A percentile compares a stretch with the other conserved stretches of the same genome.
These are phyloP conservation scores for Zosterops japonicus DNA, from an alignment of 2,113 vertebrate species.

Conservation along the genomic window DNA sequence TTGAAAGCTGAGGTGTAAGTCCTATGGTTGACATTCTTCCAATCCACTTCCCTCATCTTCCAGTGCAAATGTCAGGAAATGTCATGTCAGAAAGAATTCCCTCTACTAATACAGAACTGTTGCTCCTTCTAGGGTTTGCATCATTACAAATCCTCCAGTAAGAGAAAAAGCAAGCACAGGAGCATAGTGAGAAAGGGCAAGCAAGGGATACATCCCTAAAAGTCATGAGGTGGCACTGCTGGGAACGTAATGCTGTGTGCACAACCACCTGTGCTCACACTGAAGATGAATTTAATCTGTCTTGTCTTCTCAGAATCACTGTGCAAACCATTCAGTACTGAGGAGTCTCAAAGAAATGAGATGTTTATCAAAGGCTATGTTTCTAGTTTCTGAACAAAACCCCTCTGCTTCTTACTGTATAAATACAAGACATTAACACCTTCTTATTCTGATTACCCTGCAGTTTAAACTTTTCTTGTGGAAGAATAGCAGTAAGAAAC, in stretches of 20 bases:
- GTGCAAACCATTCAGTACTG: background rate
- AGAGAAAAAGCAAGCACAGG: background rate
- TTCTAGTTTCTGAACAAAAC: background rate
- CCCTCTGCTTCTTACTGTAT: background rate
- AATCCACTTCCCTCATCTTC: background rate
- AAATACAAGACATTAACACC: background rate
- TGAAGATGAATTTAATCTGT: background rate
- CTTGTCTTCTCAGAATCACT: background rate
- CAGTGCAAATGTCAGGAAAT: slow-evolving; percentile 23
- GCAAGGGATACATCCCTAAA: background rate
- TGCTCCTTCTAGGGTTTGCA: background rate
- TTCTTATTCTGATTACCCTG: background rate
- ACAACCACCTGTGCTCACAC: background rate
- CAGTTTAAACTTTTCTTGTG: background rate
- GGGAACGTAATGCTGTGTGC: background rate
- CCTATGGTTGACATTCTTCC: background rate
- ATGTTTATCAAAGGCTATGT: background rate
- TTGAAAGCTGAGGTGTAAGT: background rate
- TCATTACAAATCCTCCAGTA: background rate
- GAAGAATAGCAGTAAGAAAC: background rate
- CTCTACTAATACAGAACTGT: background rate
- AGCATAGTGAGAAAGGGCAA: background rate
- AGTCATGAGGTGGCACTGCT: background rate
- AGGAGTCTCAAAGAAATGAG: background rate
- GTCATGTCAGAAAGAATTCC: background rate